Percentiles rank a stretch among this genome's conserved stretches.
phyloP scores from a whole-genome alignment of 2,113 vertebrate species.

The Esox niger region DNA sequence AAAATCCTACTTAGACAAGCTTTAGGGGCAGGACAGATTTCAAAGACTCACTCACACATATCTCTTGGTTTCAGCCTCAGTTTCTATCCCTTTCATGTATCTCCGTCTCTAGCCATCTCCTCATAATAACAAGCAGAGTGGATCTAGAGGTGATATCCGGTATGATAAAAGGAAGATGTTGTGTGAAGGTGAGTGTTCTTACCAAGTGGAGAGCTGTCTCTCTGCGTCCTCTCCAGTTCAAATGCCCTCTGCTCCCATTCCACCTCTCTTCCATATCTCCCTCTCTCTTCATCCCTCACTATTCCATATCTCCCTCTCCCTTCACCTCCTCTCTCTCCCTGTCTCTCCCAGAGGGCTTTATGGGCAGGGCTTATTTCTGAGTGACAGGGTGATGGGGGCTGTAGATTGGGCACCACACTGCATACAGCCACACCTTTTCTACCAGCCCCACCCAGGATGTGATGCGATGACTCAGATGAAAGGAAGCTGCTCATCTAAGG shows the following conservation, averaged over 20 bases:
- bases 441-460: slow-evolving; percentile 72
- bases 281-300: slow-evolving; percentile 64
- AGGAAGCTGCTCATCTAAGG: slow-evolving; percentile 88
- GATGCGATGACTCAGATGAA: slow-evolving; percentile 73
- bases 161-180: too few species aligned
- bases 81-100: too few species aligned
- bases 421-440: slow-evolving; percentile 92
- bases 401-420: slow-evolving; percentile 93
- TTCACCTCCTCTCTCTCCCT: slow-evolving; percentile 68
- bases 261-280: slow-evolving; percentile 62
- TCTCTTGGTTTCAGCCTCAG: too few species aligned
- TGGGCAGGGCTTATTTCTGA: slow-evolving; percentile 83
- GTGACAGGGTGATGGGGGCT: slow-evolving; percentile 75
- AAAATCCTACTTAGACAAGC: too few species aligned
- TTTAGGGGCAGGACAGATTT: too few species aligned
- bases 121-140: too few species aligned
- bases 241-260: slow-evolving; percentile 68
- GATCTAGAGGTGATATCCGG: too few species aligned
- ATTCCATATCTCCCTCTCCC: slow-evolving; percentile 53
- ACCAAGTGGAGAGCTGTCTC: slow-evolving; percentile 58
- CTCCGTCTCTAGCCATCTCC: too few species aligned
- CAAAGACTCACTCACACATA: too few species aligned
- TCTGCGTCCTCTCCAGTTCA: slow-evolving; percentile 58
- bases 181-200: slow-evolving; percentile 33
- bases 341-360: slow-evolving; percentile 87